Percentiles rank a stretch among this genome's conserved stretches.
Conservation (phyloP, 2,888 invertebrate genomes). For the Choristoneura rosaceana region DNA sequence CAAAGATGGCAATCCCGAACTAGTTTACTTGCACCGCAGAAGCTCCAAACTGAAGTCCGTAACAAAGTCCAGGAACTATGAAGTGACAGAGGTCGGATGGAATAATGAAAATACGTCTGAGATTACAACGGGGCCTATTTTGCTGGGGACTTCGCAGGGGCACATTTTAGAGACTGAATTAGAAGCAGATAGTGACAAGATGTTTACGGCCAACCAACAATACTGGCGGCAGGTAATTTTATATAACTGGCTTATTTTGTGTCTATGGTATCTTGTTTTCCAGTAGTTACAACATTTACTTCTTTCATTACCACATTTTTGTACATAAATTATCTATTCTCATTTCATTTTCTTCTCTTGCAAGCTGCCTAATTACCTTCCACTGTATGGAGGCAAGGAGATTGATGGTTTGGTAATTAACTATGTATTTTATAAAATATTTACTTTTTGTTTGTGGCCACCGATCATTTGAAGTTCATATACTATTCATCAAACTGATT, state of each 20-base stretch:
- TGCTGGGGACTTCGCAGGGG: conserved; percentile 96
- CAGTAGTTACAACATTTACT: background rate
- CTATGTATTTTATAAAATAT: no score
- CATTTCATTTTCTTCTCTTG: conserved; percentile 47
- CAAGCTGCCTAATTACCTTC: conserved; percentile 92
- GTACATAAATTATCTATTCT: background rate
- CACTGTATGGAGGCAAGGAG: conserved; percentile 90
- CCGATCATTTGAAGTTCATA: no score
- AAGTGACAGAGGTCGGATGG: conserved; percentile 97
- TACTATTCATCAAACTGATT: no score
- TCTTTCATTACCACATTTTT: background rate
- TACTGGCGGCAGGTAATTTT: conserved; percentile 93
- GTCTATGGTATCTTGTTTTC: background rate
- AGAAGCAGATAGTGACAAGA: conserved; percentile 91
- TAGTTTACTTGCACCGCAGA: conserved; percentile 92
- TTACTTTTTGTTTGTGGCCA: no score
- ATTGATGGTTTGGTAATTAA: conserved; percentile 89
- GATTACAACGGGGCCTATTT: conserved; percentile 91
- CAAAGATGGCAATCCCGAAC: conserved; percentile 87
- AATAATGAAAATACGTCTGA: conserved; percentile 90
- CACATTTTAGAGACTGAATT: conserved; percentile 96
- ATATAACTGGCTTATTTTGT: background rate
- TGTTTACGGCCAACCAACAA: conserved; percentile 91
- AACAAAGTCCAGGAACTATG: conserved; percentile 89
- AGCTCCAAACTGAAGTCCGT: conserved; percentile 89